phyloP scores from a whole-genome alignment of 2,113 vertebrate genomes.

The Danio rerio region GRCz12tu NC_133179.1:19459001-19459500 shows the following conservation, averaged over 20 bases:
- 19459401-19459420: slow-evolving; percentile 42
- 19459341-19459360: neutral
- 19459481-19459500: slow-evolving; percentile 33
- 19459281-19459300: slow-evolving; percentile 3
- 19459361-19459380: slow-evolving; percentile 6
- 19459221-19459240: slow-evolving; percentile 23
- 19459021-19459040: neutral
- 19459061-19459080: neutral
- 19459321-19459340: neutral
- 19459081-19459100: slow-evolving; percentile 17
- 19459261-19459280: neutral
- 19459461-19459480: slow-evolving; percentile 25
- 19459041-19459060: neutral
- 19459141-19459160: neutral
- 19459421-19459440: slow-evolving; percentile 22
- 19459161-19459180: neutral
- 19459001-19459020: neutral
- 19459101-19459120: neutral
- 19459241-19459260: slow-evolving; percentile 18
- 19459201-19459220: neutral
- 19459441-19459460: slow-evolving; percentile 44
- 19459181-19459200: neutral
- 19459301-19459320: neutral
- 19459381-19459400: slow-evolving; percentile 42
- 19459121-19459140: neutral